Conservation (phyloP, 2,113 vertebrate species). For the Colossoma macropomum region DNA sequence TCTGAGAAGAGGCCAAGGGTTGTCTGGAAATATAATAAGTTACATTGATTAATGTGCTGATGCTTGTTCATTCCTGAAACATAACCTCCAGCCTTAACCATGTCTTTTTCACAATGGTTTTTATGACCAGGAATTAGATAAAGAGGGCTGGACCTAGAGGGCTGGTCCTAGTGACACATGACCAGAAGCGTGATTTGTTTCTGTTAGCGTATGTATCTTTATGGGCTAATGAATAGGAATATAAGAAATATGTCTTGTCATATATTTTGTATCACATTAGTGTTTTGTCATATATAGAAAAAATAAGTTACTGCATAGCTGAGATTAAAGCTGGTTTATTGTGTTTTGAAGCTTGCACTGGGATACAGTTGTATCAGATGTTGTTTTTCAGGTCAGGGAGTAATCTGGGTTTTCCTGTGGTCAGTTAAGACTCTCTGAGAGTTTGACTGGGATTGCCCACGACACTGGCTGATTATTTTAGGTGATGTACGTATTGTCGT, state of each 20-base stretch:
- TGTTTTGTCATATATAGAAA: background rate
- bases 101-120: background rate
- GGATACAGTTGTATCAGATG: background rate
- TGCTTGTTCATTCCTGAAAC: background rate
- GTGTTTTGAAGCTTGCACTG: background rate
- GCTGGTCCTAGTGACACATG: too few relatives aligned
- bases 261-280: background rate
- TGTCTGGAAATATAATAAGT: background rate
- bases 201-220: too few relatives aligned
- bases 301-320: background rate
- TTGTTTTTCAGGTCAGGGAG: background rate
- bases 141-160: background rate
- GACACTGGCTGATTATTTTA: constrained; percentile 49
- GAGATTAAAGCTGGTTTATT: background rate
- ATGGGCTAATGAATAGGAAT: too few relatives aligned
- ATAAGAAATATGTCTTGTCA: background rate
- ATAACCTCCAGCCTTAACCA: background rate
- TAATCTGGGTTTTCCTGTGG: constrained; percentile 15
- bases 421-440: background rate
- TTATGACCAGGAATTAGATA: background rate
- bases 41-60: background rate
- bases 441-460: constrained; percentile 27
- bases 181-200: background rate
- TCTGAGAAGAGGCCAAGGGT: background rate
- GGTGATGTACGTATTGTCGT: constrained; percentile 48